Conservation (phyloP, 2,888 invertebrate genomes). For the Hymenopus coronatus region DNA sequence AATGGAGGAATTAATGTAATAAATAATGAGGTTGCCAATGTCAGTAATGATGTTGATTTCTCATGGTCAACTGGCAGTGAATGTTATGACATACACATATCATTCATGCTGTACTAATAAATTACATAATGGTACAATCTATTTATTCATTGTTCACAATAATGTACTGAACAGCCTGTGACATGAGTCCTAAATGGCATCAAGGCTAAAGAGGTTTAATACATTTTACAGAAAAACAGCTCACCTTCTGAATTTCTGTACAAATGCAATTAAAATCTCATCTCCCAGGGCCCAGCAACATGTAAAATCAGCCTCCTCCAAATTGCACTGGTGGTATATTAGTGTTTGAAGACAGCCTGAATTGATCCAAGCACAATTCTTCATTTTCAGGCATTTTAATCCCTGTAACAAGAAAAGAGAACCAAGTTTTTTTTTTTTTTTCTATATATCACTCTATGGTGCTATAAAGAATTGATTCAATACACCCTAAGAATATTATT, state of each 20-base stretch:
- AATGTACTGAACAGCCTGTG: too few species aligned
- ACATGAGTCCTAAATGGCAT: too few species aligned
- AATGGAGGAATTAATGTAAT: too few species aligned
- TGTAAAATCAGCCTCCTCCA: constrained; percentile 61
- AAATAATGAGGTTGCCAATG: too few species aligned
- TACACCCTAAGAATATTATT: too few species aligned
- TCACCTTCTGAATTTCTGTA: constrained; percentile 26
- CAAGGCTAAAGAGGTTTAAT: neutral
- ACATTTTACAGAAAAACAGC: neutral
- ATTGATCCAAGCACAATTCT: constrained; percentile 63
- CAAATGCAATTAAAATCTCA: constrained; percentile 40
- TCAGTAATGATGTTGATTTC: too few species aligned
- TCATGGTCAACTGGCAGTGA: too few species aligned
- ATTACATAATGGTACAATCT: too few species aligned
- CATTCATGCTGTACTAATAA: too few species aligned
- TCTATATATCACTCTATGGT: neutral
- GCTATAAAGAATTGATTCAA: too few species aligned
- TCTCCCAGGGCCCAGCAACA: constrained; percentile 48
- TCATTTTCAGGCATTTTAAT: constrained; percentile 55
- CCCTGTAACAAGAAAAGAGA: constrained; percentile 38
- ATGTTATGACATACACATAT: too few species aligned
- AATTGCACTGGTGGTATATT: constrained; percentile 57
- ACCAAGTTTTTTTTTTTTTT: neutral
- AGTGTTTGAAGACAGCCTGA: constrained; percentile 62
- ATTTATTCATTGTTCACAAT: too few species aligned